phyloP scores from a whole-genome alignment of 1,140 invertebrate species.

The Meloidogyne hapla region DNA sequence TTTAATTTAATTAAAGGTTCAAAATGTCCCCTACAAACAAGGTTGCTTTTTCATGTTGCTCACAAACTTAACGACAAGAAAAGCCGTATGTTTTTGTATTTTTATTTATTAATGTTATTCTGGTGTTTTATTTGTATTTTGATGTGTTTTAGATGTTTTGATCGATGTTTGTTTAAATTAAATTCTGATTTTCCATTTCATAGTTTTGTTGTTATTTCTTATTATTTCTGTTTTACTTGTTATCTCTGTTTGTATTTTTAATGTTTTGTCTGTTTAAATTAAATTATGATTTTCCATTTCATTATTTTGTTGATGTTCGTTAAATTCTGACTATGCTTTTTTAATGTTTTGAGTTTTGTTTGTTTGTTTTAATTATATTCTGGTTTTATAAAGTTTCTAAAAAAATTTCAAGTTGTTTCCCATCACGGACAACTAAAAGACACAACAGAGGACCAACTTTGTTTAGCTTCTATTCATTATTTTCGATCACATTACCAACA shows the following conservation, averaged over 20 bases:
- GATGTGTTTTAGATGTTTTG: too few species aligned
- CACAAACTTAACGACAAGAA: slow-evolving; percentile 88
- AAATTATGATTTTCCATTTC: too few species aligned
- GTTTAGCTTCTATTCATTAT: slow-evolving; percentile 92
- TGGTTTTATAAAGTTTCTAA: too few species aligned
- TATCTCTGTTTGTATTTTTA: too few species aligned
- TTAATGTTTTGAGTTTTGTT: too few species aligned
- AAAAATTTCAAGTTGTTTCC: not conserved
- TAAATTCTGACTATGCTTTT: not conserved
- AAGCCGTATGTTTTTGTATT: slow-evolving; percentile 72
- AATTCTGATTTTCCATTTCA: too few species aligned
- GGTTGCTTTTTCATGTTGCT: slow-evolving; percentile 82
- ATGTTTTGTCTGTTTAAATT: too few species aligned
- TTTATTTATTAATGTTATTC: not conserved
- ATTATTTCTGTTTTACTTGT: too few species aligned
- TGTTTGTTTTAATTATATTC: not conserved
- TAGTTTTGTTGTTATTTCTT: too few species aligned
- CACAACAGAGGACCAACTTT: slow-evolving; percentile 84
- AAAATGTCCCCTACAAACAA: slow-evolving; percentile 54
- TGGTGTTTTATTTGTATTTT: not conserved
- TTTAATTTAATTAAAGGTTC: slow-evolving; percentile 26
- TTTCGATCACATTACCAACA: slow-evolving; percentile 92
- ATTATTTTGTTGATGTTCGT: not conserved
- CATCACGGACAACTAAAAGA: slow-evolving; percentile 81
- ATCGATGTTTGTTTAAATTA: too few species aligned